phyloP scores from a whole-genome alignment of 2,888 invertebrate species.

The Prosopocoilus inquinatus region DNA sequence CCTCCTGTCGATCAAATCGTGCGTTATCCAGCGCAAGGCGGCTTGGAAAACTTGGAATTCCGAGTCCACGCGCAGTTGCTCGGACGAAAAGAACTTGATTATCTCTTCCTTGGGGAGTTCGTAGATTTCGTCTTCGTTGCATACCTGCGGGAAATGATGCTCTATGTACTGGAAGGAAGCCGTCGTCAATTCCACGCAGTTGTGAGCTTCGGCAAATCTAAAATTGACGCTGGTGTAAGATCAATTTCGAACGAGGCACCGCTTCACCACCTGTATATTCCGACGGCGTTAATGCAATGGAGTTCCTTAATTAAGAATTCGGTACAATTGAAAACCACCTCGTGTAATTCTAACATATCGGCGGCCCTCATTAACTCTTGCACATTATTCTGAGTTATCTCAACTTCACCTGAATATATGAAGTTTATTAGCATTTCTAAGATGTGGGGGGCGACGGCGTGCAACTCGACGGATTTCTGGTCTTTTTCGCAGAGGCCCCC shows the following conservation, averaged over 20 bases:
- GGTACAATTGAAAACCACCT: conserved; percentile 80
- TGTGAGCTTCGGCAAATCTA: conserved; percentile 86
- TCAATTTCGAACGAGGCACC: too few species aligned
- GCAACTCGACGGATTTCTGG: conserved; percentile 76
- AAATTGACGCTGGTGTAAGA: too few species aligned
- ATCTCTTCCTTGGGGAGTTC: conserved; percentile 78
- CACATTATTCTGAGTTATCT: conserved; percentile 75
- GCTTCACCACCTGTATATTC: conserved; percentile 70
- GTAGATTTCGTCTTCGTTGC: conserved; percentile 79
- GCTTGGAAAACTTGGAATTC: conserved; percentile 88
- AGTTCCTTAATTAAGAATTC: conserved; percentile 82
- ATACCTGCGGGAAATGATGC: conserved; percentile 79
- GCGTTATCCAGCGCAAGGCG: conserved; percentile 83
- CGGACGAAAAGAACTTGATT: conserved; percentile 76
- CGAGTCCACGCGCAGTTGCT: conserved; percentile 82
- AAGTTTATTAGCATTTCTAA: conserved; percentile 79
- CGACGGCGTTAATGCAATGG: conserved; percentile 84
- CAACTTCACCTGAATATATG: conserved; percentile 73
- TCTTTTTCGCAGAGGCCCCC: conserved; percentile 81
- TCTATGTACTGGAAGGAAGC: conserved; percentile 80
- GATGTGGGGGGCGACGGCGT: conserved; percentile 72
- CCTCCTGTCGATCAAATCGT: conserved; percentile 73
- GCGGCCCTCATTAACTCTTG: conserved; percentile 87
- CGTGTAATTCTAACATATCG: conserved; percentile 86
- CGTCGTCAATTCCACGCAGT: conserved; percentile 73